phyloP scores from a whole-genome alignment of 2,113 vertebrate genomes.

The Ariopsis seemanni region DNA sequence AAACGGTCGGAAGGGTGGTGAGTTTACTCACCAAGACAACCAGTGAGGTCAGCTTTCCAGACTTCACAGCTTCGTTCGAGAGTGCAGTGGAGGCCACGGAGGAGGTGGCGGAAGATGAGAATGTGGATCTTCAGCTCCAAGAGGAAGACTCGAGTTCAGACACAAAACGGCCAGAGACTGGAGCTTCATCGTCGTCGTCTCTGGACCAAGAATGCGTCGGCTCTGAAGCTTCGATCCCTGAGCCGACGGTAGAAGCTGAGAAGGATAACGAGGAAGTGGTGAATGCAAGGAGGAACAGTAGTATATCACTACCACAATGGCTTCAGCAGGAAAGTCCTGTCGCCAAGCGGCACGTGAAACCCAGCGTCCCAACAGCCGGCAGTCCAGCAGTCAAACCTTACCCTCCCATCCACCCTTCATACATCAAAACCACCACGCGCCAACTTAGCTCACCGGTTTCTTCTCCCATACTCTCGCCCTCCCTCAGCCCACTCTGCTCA shows the following conservation, averaged over 20 bases:
- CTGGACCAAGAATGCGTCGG: neutral
- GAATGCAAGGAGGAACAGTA: conserved; percentile 56
- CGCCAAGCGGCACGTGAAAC: conserved; percentile 75
- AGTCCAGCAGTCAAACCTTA: conserved; percentile 77
- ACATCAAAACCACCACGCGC: conserved; percentile 93
- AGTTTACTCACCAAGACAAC: conserved; percentile 63
- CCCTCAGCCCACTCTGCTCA: conserved; percentile 80
- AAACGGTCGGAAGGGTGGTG: conserved; percentile 48
- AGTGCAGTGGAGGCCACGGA: conserved; percentile 51
- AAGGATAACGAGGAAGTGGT: conserved; percentile 4
- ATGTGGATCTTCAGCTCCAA: conserved; percentile 4
- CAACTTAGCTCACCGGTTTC: conserved; percentile 89
- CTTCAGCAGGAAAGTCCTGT: conserved; percentile 70
- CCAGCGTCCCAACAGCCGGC: conserved; percentile 44
- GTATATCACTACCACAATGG: conserved; percentile 50
- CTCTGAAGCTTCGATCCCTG: neutral
- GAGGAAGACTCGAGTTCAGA: conserved; percentile 35
- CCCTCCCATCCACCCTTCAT: conserved; percentile 83
- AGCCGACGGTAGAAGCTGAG: neutral
- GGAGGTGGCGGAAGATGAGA: neutral
- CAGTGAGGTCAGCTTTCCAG: conserved; percentile 57
- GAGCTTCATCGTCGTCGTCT: neutral
- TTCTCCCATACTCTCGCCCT: conserved; percentile 82
- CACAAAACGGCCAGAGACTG: neutral
- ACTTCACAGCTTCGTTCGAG: conserved; percentile 61